Conservation (phyloP, 2,113 vertebrate genomes). For the Alces alces region DNA sequence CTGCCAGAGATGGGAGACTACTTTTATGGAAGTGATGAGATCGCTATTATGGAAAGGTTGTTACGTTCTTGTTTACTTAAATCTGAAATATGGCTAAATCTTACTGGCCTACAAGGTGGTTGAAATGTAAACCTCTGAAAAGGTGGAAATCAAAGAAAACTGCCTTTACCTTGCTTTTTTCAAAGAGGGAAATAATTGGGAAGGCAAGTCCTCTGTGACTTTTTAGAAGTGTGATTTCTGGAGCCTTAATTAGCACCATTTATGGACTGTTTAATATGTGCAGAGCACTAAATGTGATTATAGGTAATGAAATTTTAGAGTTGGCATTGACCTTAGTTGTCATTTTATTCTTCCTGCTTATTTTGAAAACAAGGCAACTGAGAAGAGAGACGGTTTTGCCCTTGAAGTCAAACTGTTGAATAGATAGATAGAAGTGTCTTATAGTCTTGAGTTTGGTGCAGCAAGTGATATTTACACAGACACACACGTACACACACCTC, state of each 20-base stretch:
- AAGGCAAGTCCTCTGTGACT: background rate
- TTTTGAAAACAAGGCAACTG: background rate
- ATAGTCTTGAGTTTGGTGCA: background rate
- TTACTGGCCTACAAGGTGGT: background rate
- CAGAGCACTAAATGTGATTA: background rate
- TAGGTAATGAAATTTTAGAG: background rate
- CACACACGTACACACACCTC: background rate
- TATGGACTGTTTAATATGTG: background rate
- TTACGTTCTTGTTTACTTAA: slow-evolving; percentile 20
- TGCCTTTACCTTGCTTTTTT: background rate
- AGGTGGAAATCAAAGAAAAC: slow-evolving; percentile 3
- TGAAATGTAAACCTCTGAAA: background rate
- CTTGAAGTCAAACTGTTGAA: background rate
- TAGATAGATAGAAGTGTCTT: background rate
- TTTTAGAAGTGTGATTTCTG: background rate
- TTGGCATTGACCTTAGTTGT: background rate
- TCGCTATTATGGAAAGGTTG: background rate
- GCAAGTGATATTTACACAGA: background rate
- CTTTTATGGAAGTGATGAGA: background rate
- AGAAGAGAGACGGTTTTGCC: background rate
- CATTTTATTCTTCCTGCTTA: background rate
- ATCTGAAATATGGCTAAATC: background rate
- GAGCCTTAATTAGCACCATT: background rate
- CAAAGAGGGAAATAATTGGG: background rate
- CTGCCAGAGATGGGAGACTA: background rate